A percentile compares a stretch with the other conserved stretches of the same genome.
Evolutionary conservation across 2,797 vertebrate species (phyloP).

Genomic region (Monodelphis domestica): DNA sequence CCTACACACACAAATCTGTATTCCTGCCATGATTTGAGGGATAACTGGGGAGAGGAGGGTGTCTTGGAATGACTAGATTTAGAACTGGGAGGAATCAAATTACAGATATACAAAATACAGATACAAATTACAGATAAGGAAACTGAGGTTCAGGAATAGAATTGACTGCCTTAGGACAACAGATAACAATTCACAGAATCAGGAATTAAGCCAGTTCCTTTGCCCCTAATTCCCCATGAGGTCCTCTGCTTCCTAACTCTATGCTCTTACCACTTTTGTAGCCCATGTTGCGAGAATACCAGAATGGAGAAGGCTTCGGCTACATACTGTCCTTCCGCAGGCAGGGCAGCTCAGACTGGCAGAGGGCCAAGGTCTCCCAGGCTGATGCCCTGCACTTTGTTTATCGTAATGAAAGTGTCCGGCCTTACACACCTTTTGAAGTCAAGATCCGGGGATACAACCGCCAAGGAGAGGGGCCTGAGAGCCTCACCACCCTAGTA

Average conservation of each 20-base stretch:
- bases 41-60: background rate
- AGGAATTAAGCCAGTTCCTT: background rate
- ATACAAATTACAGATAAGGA: background rate
- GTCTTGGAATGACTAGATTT: background rate
- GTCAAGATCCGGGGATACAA: constrained; percentile 96
- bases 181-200: background rate
- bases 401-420: constrained; percentile 92
- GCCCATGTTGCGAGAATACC: constrained; percentile 94
- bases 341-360: constrained; percentile 88
- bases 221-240: background rate
- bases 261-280: constrained; percentile 75
- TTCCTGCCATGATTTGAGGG: background rate
- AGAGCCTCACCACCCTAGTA: constrained; percentile 92
- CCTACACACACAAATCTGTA: background rate
- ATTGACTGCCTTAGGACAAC: background rate
- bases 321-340: constrained; percentile 93
- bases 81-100: background rate
- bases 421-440: constrained; percentile 93
- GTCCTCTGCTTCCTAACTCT: background rate
- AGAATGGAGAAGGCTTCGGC: constrained; percentile 96
- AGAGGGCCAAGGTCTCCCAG: constrained; percentile 85
- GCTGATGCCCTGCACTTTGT: constrained; percentile 93
- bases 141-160: background rate
- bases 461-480: constrained; percentile 93
- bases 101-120: too few species aligned